phyloP scores from a whole-genome alignment of 2,888 invertebrate genomes.

The Dasysyrphus tricinctus region DNA sequence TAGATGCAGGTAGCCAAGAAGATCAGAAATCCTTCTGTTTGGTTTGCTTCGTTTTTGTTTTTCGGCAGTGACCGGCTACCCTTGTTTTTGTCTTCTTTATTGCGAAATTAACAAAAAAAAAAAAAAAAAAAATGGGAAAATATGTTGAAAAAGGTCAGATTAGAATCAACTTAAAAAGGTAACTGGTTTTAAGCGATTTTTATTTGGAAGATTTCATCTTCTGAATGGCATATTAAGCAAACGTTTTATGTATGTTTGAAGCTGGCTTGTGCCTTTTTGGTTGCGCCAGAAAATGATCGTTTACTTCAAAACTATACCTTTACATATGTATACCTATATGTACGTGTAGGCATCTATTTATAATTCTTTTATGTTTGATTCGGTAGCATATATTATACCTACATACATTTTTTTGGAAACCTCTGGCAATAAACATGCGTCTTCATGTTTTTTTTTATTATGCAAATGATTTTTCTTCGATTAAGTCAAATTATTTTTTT shows the following conservation, averaged over 20 bases:
- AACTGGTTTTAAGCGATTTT: slow-evolving; percentile 54
- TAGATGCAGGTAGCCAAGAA: slow-evolving; percentile 17
- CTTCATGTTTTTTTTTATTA: too few relatives aligned
- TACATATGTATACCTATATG: background rate
- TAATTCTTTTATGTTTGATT: too few relatives aligned
- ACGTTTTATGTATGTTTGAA: slow-evolving; percentile 20
- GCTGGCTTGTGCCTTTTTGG: slow-evolving; percentile 7
- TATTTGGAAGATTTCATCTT: slow-evolving; percentile 3
- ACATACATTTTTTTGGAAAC: too few relatives aligned
- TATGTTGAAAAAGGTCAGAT: slow-evolving; percentile 52
- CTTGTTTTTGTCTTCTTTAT: slow-evolving; percentile 28
- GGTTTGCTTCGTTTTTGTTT: slow-evolving; percentile 1
- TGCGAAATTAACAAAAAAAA: slow-evolving; percentile 29
- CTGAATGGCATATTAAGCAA: slow-evolving; percentile 30
- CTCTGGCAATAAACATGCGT: too few relatives aligned
- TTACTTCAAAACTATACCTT: too few relatives aligned
- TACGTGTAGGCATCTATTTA: background rate
- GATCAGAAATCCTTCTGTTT: slow-evolving; percentile 11
- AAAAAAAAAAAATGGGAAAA: slow-evolving; percentile 35
- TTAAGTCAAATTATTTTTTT: too few relatives aligned
- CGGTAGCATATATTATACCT: too few relatives aligned
- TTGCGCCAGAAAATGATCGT: slow-evolving; percentile 8
- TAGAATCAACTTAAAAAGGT: slow-evolving; percentile 44
- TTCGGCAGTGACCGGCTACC: slow-evolving; percentile 16
- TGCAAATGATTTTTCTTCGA: too few relatives aligned